Base-by-base conservation (phyloP, 1,140 invertebrate genomes). In the Galleria mellonella region DNA sequence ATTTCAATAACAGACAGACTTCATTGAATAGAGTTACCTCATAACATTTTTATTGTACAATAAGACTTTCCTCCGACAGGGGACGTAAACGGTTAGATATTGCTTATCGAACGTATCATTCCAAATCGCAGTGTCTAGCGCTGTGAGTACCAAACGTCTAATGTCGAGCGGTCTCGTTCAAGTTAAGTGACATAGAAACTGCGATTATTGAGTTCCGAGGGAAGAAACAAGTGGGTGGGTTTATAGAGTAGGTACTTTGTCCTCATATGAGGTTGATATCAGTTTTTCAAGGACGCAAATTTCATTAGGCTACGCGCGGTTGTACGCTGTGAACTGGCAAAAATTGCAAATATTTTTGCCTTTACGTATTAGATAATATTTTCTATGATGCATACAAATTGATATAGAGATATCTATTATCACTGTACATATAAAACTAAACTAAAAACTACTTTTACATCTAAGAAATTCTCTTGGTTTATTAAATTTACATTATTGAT, bases 21-120 rank as follows among this genome's bases (percentile, higher is more conserved):
- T 75, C 74, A 79, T 77, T 83, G 66, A 81, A 81, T 77, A 76
- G 64, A 72, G 70, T 78, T 72, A 77, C 68, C 79, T 83, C 76
- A 68, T 81, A 81, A 79, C 72, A 74, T 81, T 83, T 83, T 83
- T 79, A 83, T 81, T 76, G 73, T 73, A 75, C 74, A 70, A 75
- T 77, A 75, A 72, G 75, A 71, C 61, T 64, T 63, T 62, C n/a
- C 67, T 66, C 58, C 57, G 64, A 63, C 55, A 48, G 62, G 65
- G 62, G 61, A 51, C 57, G 52, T 60, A 68, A 61, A 67, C 56
- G 54, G 17, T 23, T 29, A 45, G 62, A 72, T 75, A 75, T 75
- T 76, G 65, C 62, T 55, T 63, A 52, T 43, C 41, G 14, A 33
- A 13, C 15, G 23, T 63, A 72, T 62, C 55, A 3, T 6, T 23